Percentiles rank a stretch among this genome's conserved stretches.
Evolutionary conservation across 2,888 invertebrate genomes (phyloP).

Genomic region (Nephrotoma guestfalica): DNA sequence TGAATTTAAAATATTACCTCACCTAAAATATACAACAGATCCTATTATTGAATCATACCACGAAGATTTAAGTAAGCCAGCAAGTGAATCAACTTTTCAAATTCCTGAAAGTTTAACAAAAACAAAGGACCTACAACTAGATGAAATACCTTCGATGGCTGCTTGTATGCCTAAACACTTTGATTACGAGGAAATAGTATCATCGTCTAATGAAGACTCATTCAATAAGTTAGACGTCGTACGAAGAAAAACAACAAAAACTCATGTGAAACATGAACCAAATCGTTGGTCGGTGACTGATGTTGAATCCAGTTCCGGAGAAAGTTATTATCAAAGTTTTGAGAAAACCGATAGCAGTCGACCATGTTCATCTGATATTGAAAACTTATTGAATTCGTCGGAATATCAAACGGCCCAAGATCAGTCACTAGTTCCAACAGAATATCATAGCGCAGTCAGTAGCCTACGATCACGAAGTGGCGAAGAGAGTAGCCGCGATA

Average conservation of each 20-base stretch:
- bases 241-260: slow-evolving; percentile 21
- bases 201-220: slow-evolving; percentile 13
- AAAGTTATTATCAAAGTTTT: slow-evolving; percentile 79
- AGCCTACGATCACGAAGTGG: slow-evolving; percentile 39
- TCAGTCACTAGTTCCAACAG: slow-evolving; percentile 56
- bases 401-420: slow-evolving; percentile 82
- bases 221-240: slow-evolving; percentile 17
- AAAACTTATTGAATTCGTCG: slow-evolving; percentile 64
- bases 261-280: slow-evolving; percentile 33
- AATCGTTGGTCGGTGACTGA: slow-evolving; percentile 66
- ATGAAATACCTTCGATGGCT: background rate
- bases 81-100: background rate
- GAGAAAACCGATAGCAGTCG: slow-evolving; percentile 58
- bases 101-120: background rate
- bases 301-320: slow-evolving; percentile 76
- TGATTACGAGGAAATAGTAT: slow-evolving; percentile 9
- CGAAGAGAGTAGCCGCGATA: slow-evolving; percentile 63
- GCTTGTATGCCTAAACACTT: slow-evolving; percentile 30
- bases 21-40: slow-evolving; percentile 30
- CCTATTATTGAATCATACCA: slow-evolving; percentile 23
- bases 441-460: slow-evolving; percentile 74
- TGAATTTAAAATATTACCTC: slow-evolving; percentile 47
- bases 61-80: slow-evolving; percentile 13
- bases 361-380: slow-evolving; percentile 76
- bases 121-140: background rate